phyloP scores from a whole-genome alignment of 2,888 invertebrate species.

The Callyntrura sp. region DNA sequence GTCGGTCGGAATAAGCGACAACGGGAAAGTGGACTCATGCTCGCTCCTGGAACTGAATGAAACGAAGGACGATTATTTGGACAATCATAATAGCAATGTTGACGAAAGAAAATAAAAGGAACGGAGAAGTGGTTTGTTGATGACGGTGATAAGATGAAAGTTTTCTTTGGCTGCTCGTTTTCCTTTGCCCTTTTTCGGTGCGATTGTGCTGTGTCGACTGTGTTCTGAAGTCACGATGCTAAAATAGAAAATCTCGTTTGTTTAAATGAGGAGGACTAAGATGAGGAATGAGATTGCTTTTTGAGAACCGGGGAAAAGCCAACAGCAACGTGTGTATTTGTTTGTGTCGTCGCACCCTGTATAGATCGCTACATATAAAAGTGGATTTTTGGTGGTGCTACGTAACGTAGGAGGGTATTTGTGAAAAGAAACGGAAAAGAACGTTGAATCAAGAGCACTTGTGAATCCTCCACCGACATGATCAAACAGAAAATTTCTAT shows the following conservation, averaged over 20 bases:
- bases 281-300: conserved; percentile 8
- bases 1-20: background rate
- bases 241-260: conserved; percentile 9
- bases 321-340: conserved; percentile 1
- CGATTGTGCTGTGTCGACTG: conserved; percentile 2
- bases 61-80: no score
- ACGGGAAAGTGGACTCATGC: background rate
- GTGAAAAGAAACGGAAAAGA: background rate
- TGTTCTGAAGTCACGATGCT: background rate
- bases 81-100: background rate
- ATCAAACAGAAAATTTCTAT: conserved; percentile 9
- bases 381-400: no score
- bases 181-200: background rate
- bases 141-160: conserved; percentile 21
- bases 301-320: background rate
- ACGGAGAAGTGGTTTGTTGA: background rate
- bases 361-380: no score
- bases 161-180: conserved; percentile 18
- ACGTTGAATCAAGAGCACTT: background rate
- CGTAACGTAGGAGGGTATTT: no score
- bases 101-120: conserved; percentile 5
- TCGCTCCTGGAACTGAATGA: no score
- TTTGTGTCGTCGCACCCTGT: background rate
- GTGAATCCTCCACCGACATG: background rate
- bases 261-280: background rate